Conservation (phyloP, 2,888 invertebrate species). For the Plagodis dolabraria region DNA sequence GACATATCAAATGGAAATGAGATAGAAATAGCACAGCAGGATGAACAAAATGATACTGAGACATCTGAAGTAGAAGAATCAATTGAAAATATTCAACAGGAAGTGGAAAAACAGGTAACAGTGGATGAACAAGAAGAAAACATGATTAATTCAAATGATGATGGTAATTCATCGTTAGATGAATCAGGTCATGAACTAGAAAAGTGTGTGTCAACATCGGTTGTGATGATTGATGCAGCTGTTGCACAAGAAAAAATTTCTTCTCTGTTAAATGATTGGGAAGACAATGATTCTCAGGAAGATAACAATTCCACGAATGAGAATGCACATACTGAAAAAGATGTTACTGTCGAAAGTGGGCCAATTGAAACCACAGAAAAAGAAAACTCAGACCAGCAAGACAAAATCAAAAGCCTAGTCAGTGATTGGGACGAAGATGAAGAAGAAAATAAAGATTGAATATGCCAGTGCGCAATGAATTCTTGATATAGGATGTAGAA, state of each 20-base stretch:
- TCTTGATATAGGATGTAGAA: too few relatives aligned
- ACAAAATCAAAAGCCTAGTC: conserved; percentile 75
- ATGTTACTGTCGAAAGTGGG: conserved; percentile 26
- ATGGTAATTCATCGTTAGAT: conserved; percentile 37
- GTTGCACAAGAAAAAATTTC: conserved; percentile 64
- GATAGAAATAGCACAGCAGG: conserved; percentile 24
- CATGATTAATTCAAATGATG: conserved; percentile 7
- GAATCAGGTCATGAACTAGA: conserved; percentile 39
- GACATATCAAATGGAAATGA: background rate
- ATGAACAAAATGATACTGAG: conserved; percentile 31
- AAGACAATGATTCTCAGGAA: conserved; percentile 78
- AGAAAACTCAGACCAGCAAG: conserved; percentile 38
- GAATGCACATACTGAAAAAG: conserved; percentile 18
- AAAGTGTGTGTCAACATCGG: conserved; percentile 15
- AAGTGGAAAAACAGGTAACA: conserved; percentile 68
- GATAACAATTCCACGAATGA: conserved; percentile 39
- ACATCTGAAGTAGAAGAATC: conserved; percentile 68
- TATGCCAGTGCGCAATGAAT: background rate
- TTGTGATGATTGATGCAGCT: conserved; percentile 15
- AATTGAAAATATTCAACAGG: conserved; percentile 77
- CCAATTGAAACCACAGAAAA: conserved; percentile 17
- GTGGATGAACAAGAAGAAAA: conserved; percentile 31
- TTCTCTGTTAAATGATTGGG: conserved; percentile 79
- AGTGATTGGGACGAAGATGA: conserved; percentile 83
- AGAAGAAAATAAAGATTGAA: conserved; percentile 54